These are phyloP conservation scores for Echiichthys vipera DNA, from an alignment of 2,797 vertebrate species.

Conservation along the genomic window DNA sequence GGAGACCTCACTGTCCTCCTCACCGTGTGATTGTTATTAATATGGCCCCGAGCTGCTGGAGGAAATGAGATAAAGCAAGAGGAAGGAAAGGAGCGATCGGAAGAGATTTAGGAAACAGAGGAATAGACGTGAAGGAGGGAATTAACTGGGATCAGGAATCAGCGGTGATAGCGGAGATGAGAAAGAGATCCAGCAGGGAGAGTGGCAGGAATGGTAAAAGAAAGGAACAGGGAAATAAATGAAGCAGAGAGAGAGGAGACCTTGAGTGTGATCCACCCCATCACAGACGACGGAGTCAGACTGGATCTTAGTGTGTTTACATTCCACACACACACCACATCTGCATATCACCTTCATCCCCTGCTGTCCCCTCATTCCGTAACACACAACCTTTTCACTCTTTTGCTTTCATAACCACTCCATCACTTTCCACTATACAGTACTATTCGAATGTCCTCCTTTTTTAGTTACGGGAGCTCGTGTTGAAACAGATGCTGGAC, in stretches of 20 bases:
- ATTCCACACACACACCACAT: constrained; percentile 29
- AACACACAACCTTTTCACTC: constrained; percentile 45
- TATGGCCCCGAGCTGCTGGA: constrained; percentile 21
- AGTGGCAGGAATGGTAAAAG: not conserved
- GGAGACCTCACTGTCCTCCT: not conserved
- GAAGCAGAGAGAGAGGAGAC: not conserved
- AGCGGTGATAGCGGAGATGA: not conserved
- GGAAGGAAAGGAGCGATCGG: constrained; percentile 10
- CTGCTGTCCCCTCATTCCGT: not conserved
- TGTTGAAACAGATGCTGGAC: constrained; percentile 52
- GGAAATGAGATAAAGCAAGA: constrained; percentile 32
- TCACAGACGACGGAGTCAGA: not conserved
- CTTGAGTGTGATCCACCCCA: constrained; percentile 16
- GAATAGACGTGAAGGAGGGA: constrained; percentile 16
- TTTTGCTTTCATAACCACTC: constrained; percentile 42
- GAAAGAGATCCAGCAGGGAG: constrained; percentile 8
- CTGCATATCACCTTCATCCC: not conserved
- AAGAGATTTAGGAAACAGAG: constrained; percentile 26
- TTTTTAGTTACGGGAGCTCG: not conserved
- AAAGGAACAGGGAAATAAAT: constrained; percentile 11
- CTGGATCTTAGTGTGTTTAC: constrained; percentile 36
- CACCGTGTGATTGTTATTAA: constrained; percentile 46
- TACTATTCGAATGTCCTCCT: constrained; percentile 12
- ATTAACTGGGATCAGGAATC: constrained; percentile 13
- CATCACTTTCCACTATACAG: constrained; percentile 20